phyloP scores from a whole-genome alignment of 2,113 vertebrate genomes.

The Eubucco bourcierii region DNA sequence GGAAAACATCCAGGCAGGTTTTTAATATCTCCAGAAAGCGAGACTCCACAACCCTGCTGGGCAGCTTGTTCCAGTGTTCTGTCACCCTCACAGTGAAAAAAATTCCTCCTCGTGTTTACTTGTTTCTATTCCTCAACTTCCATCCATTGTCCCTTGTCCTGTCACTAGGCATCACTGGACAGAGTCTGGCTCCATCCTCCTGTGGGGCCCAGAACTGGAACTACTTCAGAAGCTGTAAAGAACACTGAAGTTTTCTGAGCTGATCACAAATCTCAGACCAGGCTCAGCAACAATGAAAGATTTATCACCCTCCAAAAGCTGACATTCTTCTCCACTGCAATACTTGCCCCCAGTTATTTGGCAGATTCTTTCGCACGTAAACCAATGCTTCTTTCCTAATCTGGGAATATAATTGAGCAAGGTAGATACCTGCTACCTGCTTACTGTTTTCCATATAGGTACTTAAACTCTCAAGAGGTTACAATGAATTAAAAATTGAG shows the following conservation, averaged over 20 bases:
- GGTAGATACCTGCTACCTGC: not conserved
- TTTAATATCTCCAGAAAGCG: too few relatives aligned
- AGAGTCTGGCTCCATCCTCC: too few relatives aligned
- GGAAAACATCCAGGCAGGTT: too few relatives aligned
- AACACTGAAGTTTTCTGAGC: not conserved
- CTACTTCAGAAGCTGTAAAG: not conserved
- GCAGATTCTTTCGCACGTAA: not conserved
- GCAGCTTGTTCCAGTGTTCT: too few relatives aligned
- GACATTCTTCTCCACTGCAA: not conserved
- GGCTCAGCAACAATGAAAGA: not conserved
- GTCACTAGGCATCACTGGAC: too few relatives aligned
- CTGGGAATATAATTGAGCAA: not conserved
- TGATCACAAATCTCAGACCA: not conserved
- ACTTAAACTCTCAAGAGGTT: not conserved
- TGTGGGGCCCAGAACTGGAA: too few relatives aligned
- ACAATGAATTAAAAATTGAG: not conserved
- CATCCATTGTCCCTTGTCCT: too few relatives aligned
- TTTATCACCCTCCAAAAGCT: not conserved
- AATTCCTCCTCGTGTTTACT: too few relatives aligned
- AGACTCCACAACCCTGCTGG: too few relatives aligned
- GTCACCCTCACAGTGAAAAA: too few relatives aligned
- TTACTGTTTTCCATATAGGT: not conserved
- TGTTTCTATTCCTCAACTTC: too few relatives aligned
- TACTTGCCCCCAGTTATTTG: not conserved
- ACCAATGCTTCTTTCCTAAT: not conserved